A percentile compares a stretch with the other conserved stretches of the same genome.
Conservation (phyloP, 2,797 vertebrate species). For the Squalus acanthias region DNA sequence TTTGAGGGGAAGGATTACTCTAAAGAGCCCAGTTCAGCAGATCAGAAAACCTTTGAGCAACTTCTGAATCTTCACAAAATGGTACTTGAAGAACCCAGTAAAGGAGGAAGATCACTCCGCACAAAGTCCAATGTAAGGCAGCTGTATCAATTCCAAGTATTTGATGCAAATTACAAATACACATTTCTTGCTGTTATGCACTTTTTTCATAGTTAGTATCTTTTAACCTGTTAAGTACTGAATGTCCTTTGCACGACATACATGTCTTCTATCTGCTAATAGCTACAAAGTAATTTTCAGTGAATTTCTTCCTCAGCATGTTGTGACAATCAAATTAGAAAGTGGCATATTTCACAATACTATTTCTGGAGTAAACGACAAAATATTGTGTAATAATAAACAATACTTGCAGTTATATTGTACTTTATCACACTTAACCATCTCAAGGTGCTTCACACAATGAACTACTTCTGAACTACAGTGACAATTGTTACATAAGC, state of each 20-base stretch:
- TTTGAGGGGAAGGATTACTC: slow-evolving; percentile 93
- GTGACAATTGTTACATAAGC: neutral
- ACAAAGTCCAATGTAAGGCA: slow-evolving; percentile 68
- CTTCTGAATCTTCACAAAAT: slow-evolving; percentile 68
- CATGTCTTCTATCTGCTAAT: neutral
- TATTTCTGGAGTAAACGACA: neutral
- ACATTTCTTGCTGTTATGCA: neutral
- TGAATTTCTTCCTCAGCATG: neutral
- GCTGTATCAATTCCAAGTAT: neutral
- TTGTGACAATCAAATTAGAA: neutral
- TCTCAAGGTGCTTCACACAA: neutral
- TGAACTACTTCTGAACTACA: neutral
- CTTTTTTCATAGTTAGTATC: neutral
- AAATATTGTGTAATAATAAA: neutral
- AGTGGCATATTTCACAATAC: neutral
- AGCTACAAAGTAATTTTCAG: neutral
- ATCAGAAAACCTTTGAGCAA: slow-evolving; percentile 67
- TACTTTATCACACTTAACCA: neutral
- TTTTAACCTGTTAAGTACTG: neutral
- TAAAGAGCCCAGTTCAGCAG: slow-evolving; percentile 73
- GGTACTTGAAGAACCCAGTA: slow-evolving; percentile 51
- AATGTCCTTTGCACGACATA: neutral
- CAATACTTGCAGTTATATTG: neutral
- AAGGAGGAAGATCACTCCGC: slow-evolving; percentile 66
- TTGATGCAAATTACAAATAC: neutral